These are phyloP conservation scores for Nipponia nippon DNA, from an alignment of 2,113 vertebrate genomes.

Conservation along the genomic window DNA sequence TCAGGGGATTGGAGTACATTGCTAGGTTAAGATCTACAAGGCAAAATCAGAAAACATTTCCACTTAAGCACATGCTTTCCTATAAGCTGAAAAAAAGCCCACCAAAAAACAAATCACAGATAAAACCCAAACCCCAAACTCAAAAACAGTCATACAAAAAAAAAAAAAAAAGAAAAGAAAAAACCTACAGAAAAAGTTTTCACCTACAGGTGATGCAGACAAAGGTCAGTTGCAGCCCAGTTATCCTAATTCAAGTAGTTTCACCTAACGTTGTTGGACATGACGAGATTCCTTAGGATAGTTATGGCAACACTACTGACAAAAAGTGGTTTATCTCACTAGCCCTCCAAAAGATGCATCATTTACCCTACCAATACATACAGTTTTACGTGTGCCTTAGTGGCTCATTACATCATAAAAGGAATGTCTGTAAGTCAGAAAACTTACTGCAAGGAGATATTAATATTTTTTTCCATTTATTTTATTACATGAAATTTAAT, in stretches of 20 bases:
- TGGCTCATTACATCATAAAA: neutral
- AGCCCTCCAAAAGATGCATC: neutral
- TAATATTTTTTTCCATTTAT: neutral
- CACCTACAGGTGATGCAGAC: fast-evolving
- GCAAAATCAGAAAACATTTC: neutral
- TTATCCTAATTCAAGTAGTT: neutral
- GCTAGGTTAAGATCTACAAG: neutral
- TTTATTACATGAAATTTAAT: neutral
- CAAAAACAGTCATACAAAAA: neutral
- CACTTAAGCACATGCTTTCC: neutral
- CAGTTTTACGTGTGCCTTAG: neutral
- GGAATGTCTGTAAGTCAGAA: neutral
- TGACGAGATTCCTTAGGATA: fast-evolving
- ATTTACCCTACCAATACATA: neutral
- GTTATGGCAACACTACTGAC: neutral
- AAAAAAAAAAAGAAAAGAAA: fast-evolving
- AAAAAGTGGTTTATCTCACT: neutral
- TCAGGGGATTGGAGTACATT: neutral
- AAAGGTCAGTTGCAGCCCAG: neutral
- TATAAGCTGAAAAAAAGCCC: neutral
- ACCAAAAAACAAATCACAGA: neutral
- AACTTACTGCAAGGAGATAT: neutral
- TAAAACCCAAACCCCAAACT: neutral
- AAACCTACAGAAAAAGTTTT: neutral
- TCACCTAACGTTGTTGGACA: neutral